phyloP scores from a whole-genome alignment of 2,888 invertebrate species.

The Eupsilia transversa region DNA sequence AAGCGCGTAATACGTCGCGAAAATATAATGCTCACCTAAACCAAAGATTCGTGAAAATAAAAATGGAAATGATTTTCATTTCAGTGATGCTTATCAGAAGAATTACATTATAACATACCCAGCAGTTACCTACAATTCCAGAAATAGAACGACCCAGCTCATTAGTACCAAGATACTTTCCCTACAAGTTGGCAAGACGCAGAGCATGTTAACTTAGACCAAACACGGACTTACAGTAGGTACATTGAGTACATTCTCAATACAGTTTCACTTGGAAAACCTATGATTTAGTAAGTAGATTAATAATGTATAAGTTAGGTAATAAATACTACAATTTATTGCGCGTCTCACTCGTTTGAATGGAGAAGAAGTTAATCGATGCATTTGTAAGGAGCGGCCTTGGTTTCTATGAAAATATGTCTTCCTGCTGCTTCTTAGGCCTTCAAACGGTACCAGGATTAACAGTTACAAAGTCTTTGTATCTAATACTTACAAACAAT shows the following conservation, averaged over 20 bases:
- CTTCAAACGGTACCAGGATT: slow-evolving; percentile 23
- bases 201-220: slow-evolving; percentile 29
- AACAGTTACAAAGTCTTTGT: slow-evolving; percentile 4
- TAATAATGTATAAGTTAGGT: slow-evolving; percentile 63
- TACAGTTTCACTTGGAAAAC: slow-evolving; percentile 62
- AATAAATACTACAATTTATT: slow-evolving; percentile 69
- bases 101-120: no score
- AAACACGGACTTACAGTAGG: background rate
- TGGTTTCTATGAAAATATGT: slow-evolving; percentile 33
- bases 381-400: slow-evolving; percentile 34
- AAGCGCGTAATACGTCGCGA: no score
- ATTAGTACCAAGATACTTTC: slow-evolving; percentile 13
- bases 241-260: slow-evolving; percentile 19
- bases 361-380: slow-evolving; percentile 48
- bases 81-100: background rate
- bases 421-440: slow-evolving; percentile 17
- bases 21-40: no score
- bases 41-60: background rate
- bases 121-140: background rate
- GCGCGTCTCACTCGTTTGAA: slow-evolving; percentile 48
- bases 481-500: background rate
- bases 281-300: slow-evolving; percentile 62
- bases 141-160: background rate
- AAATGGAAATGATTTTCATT: background rate
- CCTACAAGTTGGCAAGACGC: slow-evolving; percentile 7